Evolutionary conservation across 2,113 vertebrate genomes (phyloP).

Genomic region (Rafetus swinhoei): DNA sequence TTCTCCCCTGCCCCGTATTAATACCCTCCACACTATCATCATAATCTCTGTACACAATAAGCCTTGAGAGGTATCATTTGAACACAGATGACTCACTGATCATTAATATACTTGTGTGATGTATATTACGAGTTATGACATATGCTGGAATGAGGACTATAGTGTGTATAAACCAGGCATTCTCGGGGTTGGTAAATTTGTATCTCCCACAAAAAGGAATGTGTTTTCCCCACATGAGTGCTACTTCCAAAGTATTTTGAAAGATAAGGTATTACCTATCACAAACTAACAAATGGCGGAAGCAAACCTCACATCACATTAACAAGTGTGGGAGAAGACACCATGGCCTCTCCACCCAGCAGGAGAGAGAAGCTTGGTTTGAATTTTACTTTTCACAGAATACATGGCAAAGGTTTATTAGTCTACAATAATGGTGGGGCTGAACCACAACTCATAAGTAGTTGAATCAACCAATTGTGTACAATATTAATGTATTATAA

Average conservation of each 20-base stretch:
- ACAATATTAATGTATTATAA: too few relatives aligned
- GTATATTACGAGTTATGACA: not conserved
- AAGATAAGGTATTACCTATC: not conserved
- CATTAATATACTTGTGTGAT: not conserved
- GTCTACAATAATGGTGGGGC: too few relatives aligned
- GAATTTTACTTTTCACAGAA: too few relatives aligned
- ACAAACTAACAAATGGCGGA: too few relatives aligned
- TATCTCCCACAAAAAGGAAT: not conserved
- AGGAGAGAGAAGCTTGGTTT: too few relatives aligned
- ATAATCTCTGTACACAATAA: not conserved
- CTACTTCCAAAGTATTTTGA: not conserved
- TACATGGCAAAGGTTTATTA: too few relatives aligned
- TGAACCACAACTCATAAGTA: too few relatives aligned
- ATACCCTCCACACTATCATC: not conserved
- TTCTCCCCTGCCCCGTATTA: not conserved
- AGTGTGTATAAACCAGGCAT: not conserved
- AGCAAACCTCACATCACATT: not conserved
- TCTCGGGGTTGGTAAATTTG: not conserved
- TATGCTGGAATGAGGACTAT: not conserved
- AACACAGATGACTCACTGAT: not conserved
- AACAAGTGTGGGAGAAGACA: not conserved
- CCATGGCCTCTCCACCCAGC: too few relatives aligned
- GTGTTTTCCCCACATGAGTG: not conserved
- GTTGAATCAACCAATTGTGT: too few relatives aligned
- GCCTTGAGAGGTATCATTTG: not conserved